A percentile compares a stretch with the other conserved stretches of the same genome.
phyloP scores from a whole-genome alignment of 2,888 invertebrate genomes.

The Lithophane socia region DNA sequence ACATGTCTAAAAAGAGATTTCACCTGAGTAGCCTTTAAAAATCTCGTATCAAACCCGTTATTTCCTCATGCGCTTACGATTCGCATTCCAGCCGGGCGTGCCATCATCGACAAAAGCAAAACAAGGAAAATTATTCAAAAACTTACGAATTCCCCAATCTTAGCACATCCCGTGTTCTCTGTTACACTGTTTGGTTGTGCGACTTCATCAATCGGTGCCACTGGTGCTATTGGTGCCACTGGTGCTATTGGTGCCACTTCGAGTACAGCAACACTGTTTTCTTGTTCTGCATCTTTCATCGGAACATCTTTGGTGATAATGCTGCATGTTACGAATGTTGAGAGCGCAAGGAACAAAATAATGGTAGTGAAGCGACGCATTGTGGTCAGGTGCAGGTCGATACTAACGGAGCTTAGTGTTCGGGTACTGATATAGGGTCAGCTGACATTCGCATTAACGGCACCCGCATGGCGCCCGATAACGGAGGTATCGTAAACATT shows the following conservation, averaged over 20 bases:
- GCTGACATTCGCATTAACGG: slow-evolving; percentile 53
- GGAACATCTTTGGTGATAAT: slow-evolving; percentile 67
- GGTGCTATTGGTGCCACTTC: slow-evolving; percentile 11
- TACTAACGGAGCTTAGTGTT: slow-evolving; percentile 54
- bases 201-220: slow-evolving; percentile 8
- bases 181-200: slow-evolving; percentile 28
- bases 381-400: slow-evolving; percentile 47
- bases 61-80: background rate
- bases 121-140: slow-evolving; percentile 43
- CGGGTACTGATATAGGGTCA: slow-evolving; percentile 61
- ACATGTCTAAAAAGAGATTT: background rate
- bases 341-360: slow-evolving; percentile 65
- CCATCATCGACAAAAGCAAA: slow-evolving; percentile 21
- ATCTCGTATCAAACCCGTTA: background rate
- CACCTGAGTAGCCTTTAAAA: background rate
- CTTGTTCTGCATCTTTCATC: slow-evolving; percentile 37
- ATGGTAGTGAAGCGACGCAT: slow-evolving; percentile 63
- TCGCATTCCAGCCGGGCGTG: background rate
- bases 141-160: slow-evolving; percentile 83
- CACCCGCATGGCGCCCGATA: slow-evolving; percentile 61
- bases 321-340: slow-evolving; percentile 70
- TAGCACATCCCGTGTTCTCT: slow-evolving; percentile 70
- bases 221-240: no score
- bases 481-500: slow-evolving; percentile 53
- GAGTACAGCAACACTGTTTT: slow-evolving; percentile 27